A percentile compares a stretch with the other conserved stretches of the same genome.
Conservation (phyloP, 2,888 invertebrate genomes). For the Caenorhabditis uteleia region DNA sequence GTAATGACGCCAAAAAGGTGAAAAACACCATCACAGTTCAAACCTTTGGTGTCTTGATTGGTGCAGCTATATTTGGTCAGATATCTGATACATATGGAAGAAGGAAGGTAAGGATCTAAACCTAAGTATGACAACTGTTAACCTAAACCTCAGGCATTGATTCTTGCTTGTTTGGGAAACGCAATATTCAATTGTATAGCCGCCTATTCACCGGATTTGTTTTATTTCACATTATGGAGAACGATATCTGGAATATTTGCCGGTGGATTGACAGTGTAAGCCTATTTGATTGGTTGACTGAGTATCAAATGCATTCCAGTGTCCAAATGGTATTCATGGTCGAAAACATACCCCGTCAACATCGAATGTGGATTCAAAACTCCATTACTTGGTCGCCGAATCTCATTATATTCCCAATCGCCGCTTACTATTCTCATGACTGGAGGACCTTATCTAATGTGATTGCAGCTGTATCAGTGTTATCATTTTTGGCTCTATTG, state of each 20-base stretch:
- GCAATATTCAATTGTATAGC: conserved; percentile 22
- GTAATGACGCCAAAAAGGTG: conserved; percentile 44
- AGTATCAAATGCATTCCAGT: conserved; percentile 20
- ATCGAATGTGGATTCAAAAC: conserved; percentile 59
- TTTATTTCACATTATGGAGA: conserved; percentile 26
- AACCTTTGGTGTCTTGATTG: conserved; percentile 57
- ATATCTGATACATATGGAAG: conserved; percentile 55
- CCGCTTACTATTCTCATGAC: conserved; percentile 44
- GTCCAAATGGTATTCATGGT: conserved; percentile 59
- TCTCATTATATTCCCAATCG: conserved; percentile 56
- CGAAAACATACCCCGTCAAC: conserved; percentile 63
- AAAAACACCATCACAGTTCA: conserved; percentile 53
- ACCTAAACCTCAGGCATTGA: conserved; percentile 22
- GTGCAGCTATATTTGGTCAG: conserved; percentile 60
- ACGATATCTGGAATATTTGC: conserved; percentile 36
- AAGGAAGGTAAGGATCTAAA: no score
- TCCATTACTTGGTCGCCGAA: conserved; percentile 63
- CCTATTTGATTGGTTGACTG: background rate
- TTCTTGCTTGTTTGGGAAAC: conserved; percentile 24
- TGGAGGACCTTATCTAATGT: conserved; percentile 32
- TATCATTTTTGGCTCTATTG: conserved; percentile 18
- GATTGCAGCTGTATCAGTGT: conserved; percentile 13
- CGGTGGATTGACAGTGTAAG: conserved; percentile 37
- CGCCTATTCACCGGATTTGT: conserved; percentile 21
- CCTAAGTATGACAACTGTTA: no score